These are phyloP conservation scores for Mesorhabditis sp. DNA, from an alignment of 2,888 invertebrate genomes.

Conservation along the genomic window DNA sequence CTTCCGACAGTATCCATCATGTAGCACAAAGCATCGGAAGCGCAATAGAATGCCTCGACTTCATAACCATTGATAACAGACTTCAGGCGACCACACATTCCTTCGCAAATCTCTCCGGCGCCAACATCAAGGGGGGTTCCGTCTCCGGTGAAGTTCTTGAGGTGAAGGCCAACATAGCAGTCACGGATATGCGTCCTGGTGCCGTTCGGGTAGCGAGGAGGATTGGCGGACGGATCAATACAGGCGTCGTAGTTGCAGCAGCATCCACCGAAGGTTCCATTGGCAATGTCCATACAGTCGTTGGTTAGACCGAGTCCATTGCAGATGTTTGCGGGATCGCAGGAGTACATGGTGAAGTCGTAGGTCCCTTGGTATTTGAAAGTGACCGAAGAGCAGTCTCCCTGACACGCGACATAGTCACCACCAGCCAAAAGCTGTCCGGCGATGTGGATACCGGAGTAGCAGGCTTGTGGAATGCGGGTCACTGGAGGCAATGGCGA, in stretches of 20 bases:
- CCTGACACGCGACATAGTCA: constrained; percentile 22
- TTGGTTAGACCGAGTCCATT: constrained; percentile 7
- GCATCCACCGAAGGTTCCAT: constrained; percentile 19
- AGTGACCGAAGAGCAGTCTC: constrained; percentile 28
- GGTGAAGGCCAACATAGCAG: constrained; percentile 32
- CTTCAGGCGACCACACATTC: constrained; percentile 29
- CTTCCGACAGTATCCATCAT: not conserved
- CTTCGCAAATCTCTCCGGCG: constrained; percentile 26
- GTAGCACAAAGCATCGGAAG: not conserved
- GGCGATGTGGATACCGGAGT: constrained; percentile 1
- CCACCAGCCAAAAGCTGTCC: constrained; percentile 17
- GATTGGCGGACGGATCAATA: constrained; percentile 23
- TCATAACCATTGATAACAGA: not conserved
- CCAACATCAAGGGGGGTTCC: constrained; percentile 18
- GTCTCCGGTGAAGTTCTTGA: constrained; percentile 20
- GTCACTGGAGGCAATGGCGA: not conserved
- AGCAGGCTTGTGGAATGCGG: not conserved
- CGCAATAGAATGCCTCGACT: constrained; percentile 2
- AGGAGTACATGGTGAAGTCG: constrained; percentile 31
- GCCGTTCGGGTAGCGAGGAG: constrained; percentile 16
- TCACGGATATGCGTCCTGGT: constrained; percentile 20
- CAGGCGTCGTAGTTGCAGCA: constrained; percentile 28
- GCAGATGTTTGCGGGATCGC: constrained; percentile 35
- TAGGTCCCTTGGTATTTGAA: constrained; percentile 13
- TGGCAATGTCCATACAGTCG: not conserved